Conservation (phyloP, 35 echinoderm and acorn worm genomes). For the Lytechinus pictus region DNA sequence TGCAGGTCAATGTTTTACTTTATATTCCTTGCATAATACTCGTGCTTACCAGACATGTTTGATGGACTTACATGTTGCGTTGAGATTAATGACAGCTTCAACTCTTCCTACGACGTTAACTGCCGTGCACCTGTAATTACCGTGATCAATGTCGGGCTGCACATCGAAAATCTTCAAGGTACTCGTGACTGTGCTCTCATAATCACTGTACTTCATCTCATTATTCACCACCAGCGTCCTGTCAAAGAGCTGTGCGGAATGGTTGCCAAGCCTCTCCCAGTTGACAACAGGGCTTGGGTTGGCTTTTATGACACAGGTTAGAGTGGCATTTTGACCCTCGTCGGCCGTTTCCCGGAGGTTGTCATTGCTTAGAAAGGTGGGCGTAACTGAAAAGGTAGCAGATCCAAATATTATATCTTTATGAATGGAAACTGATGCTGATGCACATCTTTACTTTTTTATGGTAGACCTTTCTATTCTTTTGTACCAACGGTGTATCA, state of each 20-base stretch:
- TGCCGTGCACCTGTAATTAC: background rate
- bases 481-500: no score
- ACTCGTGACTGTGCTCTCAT: background rate
- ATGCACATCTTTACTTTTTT: no score
- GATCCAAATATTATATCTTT: background rate
- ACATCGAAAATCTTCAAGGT: background rate
- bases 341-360: background rate
- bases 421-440: background rate
- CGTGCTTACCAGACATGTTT: no score
- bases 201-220: background rate
- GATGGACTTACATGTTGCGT: background rate
- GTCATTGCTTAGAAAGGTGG: background rate
- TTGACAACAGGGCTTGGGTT: background rate
- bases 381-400: background rate
- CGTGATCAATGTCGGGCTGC: background rate
- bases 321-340: background rate
- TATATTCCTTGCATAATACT: no score
- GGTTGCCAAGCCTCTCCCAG: background rate
- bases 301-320: background rate
- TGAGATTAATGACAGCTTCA: background rate
- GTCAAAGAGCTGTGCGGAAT: background rate
- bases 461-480: no score
- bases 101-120: background rate
- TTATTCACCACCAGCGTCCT: background rate
- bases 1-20: no score